phyloP scores from a whole-genome alignment of 1,140 invertebrate species.

The Homarus americanus region DNA sequence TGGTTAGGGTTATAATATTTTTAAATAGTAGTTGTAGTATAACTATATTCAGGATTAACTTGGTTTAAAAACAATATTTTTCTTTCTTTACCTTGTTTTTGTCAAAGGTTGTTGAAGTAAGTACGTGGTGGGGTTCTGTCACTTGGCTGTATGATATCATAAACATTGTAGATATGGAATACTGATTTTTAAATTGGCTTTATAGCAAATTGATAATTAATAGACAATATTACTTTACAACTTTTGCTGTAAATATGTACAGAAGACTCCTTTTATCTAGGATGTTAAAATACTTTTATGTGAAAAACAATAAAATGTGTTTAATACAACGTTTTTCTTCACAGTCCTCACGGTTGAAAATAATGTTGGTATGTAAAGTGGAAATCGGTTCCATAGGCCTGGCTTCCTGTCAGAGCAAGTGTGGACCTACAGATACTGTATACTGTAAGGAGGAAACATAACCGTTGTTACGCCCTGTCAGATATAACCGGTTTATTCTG shows the following conservation, averaged over 20 bases:
- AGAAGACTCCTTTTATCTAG: slow-evolving; percentile 3
- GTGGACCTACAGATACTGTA: no score
- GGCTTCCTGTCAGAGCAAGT: no score
- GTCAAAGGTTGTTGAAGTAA: not conserved
- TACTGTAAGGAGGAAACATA: no score
- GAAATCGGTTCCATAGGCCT: no score
- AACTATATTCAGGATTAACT: not conserved
- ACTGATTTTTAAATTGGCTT: not conserved
- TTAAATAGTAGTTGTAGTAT: not conserved
- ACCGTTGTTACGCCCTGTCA: no score
- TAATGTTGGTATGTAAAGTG: no score
- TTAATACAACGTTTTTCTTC: not conserved
- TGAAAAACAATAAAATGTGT: slow-evolving; percentile 7
- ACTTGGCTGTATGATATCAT: not conserved
- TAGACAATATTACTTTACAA: not conserved
- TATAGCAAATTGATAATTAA: not conserved
- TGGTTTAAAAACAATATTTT: no score
- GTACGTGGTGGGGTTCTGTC: not conserved
- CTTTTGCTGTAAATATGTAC: slow-evolving; percentile 13
- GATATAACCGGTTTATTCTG: no score
- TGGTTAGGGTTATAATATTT: not conserved
- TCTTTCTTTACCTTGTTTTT: not conserved
- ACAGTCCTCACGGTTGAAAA: no score
- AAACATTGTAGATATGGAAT: not conserved
- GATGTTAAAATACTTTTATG: slow-evolving; percentile 17